Evolutionary conservation across 2,888 invertebrate genomes (phyloP).

Genomic region (Liposcelis brunnea): DNA sequence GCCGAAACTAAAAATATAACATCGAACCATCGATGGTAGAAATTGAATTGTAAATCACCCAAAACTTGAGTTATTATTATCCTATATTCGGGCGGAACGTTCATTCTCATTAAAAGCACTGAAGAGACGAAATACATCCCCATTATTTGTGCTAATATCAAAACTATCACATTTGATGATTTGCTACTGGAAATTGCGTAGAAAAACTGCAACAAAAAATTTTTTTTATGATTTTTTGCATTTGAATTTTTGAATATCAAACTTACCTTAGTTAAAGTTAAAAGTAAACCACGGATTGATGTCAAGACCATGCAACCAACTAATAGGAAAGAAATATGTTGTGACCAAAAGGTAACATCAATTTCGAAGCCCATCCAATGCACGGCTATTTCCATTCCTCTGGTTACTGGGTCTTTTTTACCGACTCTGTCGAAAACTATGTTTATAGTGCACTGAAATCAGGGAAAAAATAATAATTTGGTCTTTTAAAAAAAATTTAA

Average conservation of each 20-base stretch:
- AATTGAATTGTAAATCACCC: conserved; percentile 94
- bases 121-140: conserved; percentile 99
- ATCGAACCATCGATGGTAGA: conserved; percentile 99
- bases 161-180: conserved; percentile 93
- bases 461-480: conserved; percentile 12
- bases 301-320: conserved; percentile 97
- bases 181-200: conserved; percentile 98
- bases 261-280: conserved; percentile 90
- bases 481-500: conserved; percentile 11
- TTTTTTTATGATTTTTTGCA: not conserved
- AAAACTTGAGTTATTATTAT: conserved; percentile 82
- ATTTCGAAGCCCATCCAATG: conserved; percentile 92
- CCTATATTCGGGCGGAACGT: conserved; percentile 95
- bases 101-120: conserved; percentile 94
- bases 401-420: conserved; percentile 93
- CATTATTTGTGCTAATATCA: conserved; percentile 96
- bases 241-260: conserved; percentile 6
- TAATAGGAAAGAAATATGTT: conserved; percentile 91
- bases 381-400: conserved; percentile 89
- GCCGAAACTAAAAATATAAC: conserved; percentile 97
- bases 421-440: conserved; percentile 98
- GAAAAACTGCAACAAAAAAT: conserved; percentile 71
- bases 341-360: conserved; percentile 98
- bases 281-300: conserved; percentile 84
- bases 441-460: conserved; percentile 81